Evolutionary conservation across 1,140 invertebrate genomes (phyloP).

Genomic region (Phocides pigmalion): DNA sequence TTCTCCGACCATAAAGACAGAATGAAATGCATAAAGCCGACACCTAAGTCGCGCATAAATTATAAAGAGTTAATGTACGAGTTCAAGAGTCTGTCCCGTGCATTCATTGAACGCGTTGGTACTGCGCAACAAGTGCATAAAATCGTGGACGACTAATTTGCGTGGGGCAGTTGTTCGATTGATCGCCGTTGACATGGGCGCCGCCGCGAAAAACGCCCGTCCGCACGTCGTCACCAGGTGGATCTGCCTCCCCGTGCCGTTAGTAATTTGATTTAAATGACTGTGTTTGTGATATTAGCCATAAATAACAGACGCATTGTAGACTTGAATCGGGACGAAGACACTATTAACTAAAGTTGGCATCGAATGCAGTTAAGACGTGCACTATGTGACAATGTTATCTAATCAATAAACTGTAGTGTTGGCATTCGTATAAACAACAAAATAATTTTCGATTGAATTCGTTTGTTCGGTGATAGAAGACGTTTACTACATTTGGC

Average conservation of each 20-base stretch:
- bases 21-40: conserved; percentile 52
- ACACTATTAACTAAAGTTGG: not conserved
- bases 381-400: not conserved
- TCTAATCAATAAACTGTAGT: conserved; percentile 6
- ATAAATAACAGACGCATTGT: conserved; percentile 16
- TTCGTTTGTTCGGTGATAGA: conserved; percentile 12
- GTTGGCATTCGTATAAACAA: conserved; percentile 1
- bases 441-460: conserved; percentile 6
- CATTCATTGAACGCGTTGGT: conserved; percentile 41
- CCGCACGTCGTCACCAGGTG: conserved; percentile 74
- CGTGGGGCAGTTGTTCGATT: conserved; percentile 66
- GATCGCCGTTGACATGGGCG: conserved; percentile 73
- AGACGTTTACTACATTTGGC: conserved; percentile 44
- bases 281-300: conserved; percentile 21
- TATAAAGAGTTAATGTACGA: conserved; percentile 45
- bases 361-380: conserved; percentile 1
- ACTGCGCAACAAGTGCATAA: conserved; percentile 74
- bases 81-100: conserved; percentile 33
- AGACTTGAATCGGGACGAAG: conserved; percentile 7
- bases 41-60: conserved; percentile 57
- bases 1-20: conserved; percentile 38
- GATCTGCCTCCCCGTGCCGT: conserved; percentile 71
- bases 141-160: conserved; percentile 62
- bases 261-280: conserved; percentile 52
- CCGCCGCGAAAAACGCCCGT: conserved; percentile 71